These are phyloP conservation scores for Pentamera pediparva DNA, from an alignment of 53 echinoderm and acorn worm genomes.

Conservation along the genomic window DNA sequence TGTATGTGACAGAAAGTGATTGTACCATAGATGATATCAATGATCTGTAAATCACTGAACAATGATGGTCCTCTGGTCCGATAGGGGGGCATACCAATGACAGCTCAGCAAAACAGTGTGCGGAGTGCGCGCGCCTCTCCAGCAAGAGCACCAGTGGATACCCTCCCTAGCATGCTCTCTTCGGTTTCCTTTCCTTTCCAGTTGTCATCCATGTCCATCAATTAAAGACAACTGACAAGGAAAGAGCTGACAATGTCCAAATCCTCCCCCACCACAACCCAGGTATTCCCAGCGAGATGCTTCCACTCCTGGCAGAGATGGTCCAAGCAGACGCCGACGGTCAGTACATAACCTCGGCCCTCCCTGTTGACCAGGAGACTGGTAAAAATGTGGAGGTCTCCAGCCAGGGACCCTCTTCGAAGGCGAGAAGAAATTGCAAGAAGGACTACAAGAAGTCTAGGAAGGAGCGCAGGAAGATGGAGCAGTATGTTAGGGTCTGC, in stretches of 20 bases:
- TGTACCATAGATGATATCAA: no score
- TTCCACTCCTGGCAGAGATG: slow-evolving; percentile 15
- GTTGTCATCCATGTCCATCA: no score
- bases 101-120: no score
- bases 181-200: background rate
- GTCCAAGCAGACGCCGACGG: slow-evolving; percentile 1
- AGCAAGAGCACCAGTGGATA: no score
- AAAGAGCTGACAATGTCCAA: no score
- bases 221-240: background rate
- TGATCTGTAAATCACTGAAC: no score
- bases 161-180: no score
- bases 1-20: no score
- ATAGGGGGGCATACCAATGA: no score
- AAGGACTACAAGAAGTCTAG: background rate
- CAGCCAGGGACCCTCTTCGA: background rate
- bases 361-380: background rate
- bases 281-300: slow-evolving; percentile 17
- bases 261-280: no score
- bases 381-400: background rate
- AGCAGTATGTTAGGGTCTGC: background rate
- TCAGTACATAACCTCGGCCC: background rate
- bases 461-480: slow-evolving; percentile 13
- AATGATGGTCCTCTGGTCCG: no score
- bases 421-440: background rate
- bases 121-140: no score